Percentiles rank a stretch among this genome's conserved stretches.
Conservation (phyloP, 2,113 vertebrate genomes). For the Notarius quadriscutis region DNA sequence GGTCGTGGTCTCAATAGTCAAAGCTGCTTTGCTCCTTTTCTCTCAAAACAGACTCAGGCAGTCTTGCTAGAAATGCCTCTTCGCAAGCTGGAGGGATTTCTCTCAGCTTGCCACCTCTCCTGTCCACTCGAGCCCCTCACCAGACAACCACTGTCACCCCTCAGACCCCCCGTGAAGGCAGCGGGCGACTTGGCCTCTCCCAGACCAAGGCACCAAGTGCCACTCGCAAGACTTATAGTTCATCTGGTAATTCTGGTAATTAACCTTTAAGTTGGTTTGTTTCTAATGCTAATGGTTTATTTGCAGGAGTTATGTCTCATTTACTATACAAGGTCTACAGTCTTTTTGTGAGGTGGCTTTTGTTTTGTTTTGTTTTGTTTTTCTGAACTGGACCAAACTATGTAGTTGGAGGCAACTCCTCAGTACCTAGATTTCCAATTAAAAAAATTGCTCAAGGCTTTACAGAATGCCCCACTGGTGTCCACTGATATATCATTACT, state of each 20-base stretch:
- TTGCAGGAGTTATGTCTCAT: not conserved
- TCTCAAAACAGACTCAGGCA: slow-evolving; percentile 61
- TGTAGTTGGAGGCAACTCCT: not conserved
- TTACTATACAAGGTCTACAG: not conserved
- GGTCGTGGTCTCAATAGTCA: slow-evolving; percentile 48
- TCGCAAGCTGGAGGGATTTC: slow-evolving; percentile 43
- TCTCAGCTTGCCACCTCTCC: slow-evolving; percentile 48
- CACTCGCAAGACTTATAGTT: slow-evolving; percentile 58
- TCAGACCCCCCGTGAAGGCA: slow-evolving; percentile 48
- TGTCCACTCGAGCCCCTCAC: slow-evolving; percentile 58
- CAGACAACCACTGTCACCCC: slow-evolving; percentile 52
- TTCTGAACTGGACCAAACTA: not conserved
- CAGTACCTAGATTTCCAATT: not conserved
- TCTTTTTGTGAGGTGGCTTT: not conserved
- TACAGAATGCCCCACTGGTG: not conserved
- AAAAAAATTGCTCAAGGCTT: not conserved
- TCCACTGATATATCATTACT: not conserved
- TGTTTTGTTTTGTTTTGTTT: too few species aligned
- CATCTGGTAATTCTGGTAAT: slow-evolving; percentile 66
- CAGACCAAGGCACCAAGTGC: slow-evolving; percentile 59
- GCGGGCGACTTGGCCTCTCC: slow-evolving; percentile 47
- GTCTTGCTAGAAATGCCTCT: slow-evolving; percentile 61
- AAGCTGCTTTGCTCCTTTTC: slow-evolving; percentile 51
- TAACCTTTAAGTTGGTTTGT: slow-evolving; percentile 19
- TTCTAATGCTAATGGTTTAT: slow-evolving; percentile 9